A percentile compares a stretch with the other conserved stretches of the same genome.
Evolutionary conservation across 2,888 invertebrate species (phyloP).

Genomic region (Thymelicus acteon): DNA sequence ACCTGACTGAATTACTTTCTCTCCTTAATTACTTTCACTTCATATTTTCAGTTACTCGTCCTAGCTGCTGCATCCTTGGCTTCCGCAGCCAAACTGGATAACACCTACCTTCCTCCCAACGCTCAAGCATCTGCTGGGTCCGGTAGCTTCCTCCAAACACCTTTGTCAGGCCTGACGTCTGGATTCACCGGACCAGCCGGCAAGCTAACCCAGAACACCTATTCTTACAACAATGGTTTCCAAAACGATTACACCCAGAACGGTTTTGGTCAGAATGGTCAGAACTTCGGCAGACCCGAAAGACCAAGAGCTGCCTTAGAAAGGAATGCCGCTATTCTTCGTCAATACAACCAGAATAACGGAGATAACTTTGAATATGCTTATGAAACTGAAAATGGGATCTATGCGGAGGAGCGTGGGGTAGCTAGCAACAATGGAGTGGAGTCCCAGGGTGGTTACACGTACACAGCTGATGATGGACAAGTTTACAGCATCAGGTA

Average conservation of each 20-base stretch:
- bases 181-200: conserved; percentile 34
- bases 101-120: conserved; percentile 70
- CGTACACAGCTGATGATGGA: conserved; percentile 78
- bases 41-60: conserved; percentile 62
- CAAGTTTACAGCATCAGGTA: conserved; percentile 72
- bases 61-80: conserved; percentile 61
- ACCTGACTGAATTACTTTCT: too few species aligned
- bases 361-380: conserved; percentile 71
- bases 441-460: conserved; percentile 71
- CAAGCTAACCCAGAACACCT: conserved; percentile 21
- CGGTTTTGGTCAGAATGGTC: conserved; percentile 44
- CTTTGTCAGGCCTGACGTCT: conserved; percentile 45
- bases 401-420: conserved; percentile 71
- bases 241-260: conserved; percentile 45
- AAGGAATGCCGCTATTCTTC: conserved; percentile 72
- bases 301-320: conserved; percentile 70
- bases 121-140: conserved; percentile 63
- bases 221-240: conserved; percentile 35
- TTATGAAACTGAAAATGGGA: conserved; percentile 77
- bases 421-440: conserved; percentile 72
- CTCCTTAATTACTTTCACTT: neutral
- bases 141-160: conserved; percentile 61
- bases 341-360: conserved; percentile 69
- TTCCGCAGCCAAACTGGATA: conserved; percentile 68
- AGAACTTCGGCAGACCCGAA: conserved; percentile 53